phyloP scores from a whole-genome alignment of 1,140 invertebrate species.

The Drosophila saltans region DNA sequence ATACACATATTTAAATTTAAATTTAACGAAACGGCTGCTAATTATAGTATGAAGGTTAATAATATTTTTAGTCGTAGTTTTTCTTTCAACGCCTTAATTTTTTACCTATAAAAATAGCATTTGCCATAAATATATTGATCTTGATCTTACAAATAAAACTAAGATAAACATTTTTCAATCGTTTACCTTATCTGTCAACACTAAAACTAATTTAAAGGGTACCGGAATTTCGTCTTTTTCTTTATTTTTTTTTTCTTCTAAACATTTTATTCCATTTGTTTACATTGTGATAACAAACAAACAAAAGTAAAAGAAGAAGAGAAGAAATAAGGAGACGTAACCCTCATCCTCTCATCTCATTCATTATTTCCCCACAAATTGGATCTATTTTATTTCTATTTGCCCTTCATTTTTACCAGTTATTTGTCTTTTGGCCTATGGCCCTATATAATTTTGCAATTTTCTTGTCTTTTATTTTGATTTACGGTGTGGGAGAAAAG shows the following conservation, averaged over 20 bases:
- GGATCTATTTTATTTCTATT: constrained; percentile 17
- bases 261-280: background rate
- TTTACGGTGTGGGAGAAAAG: background rate
- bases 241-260: background rate
- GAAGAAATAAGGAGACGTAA: background rate
- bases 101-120: too few relatives aligned
- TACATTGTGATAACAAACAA: background rate
- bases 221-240: too few relatives aligned
- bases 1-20: too few relatives aligned
- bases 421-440: constrained; percentile 45
- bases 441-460: constrained; percentile 68
- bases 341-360: background rate
- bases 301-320: background rate
- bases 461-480: constrained; percentile 42
- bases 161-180: too few relatives aligned
- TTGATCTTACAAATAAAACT: too few relatives aligned
- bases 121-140: too few relatives aligned
- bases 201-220: background rate
- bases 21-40: too few relatives aligned
- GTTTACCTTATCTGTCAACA: background rate
- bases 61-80: too few relatives aligned
- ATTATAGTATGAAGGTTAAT: too few relatives aligned
- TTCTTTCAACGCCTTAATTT: too few relatives aligned
- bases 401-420: constrained; percentile 19
- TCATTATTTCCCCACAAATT: background rate